phyloP scores from a whole-genome alignment of 2,797 vertebrate species.

The Takifugu ocellatus region DNA sequence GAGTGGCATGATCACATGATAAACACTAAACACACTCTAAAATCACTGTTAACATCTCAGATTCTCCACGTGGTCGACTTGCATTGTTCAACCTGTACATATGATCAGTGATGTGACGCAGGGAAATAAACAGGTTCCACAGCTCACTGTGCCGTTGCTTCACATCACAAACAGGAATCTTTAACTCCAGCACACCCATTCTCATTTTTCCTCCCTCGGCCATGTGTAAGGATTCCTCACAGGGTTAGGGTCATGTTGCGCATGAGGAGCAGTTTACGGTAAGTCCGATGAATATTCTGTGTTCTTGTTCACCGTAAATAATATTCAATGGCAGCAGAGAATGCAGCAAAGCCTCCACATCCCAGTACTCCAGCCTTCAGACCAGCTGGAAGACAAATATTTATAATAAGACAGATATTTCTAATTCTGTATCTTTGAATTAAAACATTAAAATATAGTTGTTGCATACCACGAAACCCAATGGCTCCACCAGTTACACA shows the following conservation, averaged over 20 bases:
- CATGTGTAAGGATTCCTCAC: slow-evolving; percentile 4
- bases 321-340: slow-evolving; percentile 95
- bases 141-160: neutral
- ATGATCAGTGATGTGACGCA: neutral
- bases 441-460: neutral
- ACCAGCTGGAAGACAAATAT: slow-evolving; percentile 76
- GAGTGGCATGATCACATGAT: neutral
- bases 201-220: slow-evolving; percentile 10
- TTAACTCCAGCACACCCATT: neutral
- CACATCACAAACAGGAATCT: slow-evolving; percentile 3
- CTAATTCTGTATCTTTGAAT: too few relatives aligned
- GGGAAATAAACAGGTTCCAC: slow-evolving; percentile 3
- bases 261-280: neutral
- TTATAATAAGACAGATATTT: neutral
- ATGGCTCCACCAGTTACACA: slow-evolving; percentile 95
- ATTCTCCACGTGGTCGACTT: slow-evolving; percentile 2
- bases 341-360: slow-evolving; percentile 94
- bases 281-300: neutral
- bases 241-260: slow-evolving; percentile 14
- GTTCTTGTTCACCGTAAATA: slow-evolving; percentile 82
- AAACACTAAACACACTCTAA: neutral
- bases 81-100: slow-evolving; percentile 6
- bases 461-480: slow-evolving; percentile 86
- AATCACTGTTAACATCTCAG: neutral
- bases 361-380: slow-evolving; percentile 90